A percentile compares a stretch with the other conserved stretches of the same genome.
These are phyloP conservation scores for Sebastes minor DNA, from an alignment of 2,797 vertebrate genomes.

Conservation along the genomic window DNA sequence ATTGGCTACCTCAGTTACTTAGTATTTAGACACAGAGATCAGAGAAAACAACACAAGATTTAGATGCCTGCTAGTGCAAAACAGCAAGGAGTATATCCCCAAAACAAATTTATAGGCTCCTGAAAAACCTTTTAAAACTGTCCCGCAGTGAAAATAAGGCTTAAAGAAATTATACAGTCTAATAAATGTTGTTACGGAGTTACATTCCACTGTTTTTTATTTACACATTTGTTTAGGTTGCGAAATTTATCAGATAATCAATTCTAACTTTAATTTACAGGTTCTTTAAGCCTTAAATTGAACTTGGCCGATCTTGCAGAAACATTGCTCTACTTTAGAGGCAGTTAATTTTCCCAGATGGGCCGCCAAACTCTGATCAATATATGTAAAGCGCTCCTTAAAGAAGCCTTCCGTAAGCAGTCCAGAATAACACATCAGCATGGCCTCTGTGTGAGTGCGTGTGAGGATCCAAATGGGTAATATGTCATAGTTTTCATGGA, in stretches of 20 bases:
- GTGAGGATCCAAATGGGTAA: slow-evolving; percentile 41
- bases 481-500: slow-evolving; percentile 53
- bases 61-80: neutral
- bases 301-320: slow-evolving; percentile 7
- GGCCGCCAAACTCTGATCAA: slow-evolving; percentile 49
- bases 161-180: neutral
- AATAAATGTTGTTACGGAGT: neutral
- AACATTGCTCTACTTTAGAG: slow-evolving; percentile 13
- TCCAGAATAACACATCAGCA: slow-evolving; percentile 41
- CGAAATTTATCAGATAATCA: slow-evolving; percentile 20
- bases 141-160: neutral
- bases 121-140: neutral
- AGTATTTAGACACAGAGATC: neutral
- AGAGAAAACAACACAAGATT: neutral
- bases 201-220: neutral
- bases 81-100: neutral
- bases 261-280: slow-evolving; percentile 14
- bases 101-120: neutral
- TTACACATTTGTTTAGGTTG: slow-evolving; percentile 28
- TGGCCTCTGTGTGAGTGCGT: neutral
- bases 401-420: slow-evolving; percentile 55
- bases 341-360: slow-evolving; percentile 57
- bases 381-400: slow-evolving; percentile 51
- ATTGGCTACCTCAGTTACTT: neutral
- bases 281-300: slow-evolving; percentile 44